Conservation (phyloP, 2,113 vertebrate species). For the Sinocyclocheilus maitianheensis region DNA sequence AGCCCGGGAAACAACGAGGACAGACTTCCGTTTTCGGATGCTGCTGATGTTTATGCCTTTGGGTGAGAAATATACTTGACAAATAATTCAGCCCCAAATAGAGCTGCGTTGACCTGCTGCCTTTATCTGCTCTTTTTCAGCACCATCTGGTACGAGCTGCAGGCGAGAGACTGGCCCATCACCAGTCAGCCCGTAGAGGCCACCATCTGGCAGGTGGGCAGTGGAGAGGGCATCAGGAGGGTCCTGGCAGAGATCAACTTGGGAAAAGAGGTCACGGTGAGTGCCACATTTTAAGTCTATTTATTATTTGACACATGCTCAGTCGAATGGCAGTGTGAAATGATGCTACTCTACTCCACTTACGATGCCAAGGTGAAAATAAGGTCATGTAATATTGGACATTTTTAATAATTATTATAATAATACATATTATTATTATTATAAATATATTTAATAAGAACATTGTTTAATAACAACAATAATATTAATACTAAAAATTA, state of each 20-base stretch:
- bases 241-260: constrained; percentile 86
- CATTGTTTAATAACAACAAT: too few species aligned
- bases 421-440: neutral
- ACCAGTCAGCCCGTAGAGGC: constrained; percentile 91
- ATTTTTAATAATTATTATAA: neutral
- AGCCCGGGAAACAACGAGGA: constrained; percentile 93
- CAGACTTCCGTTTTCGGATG: constrained; percentile 92
- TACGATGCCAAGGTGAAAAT: neutral
- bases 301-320: neutral
- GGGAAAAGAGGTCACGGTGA: constrained; percentile 95
- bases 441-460: too few species aligned
- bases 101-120: neutral
- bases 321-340: neutral
- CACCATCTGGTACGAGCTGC: constrained; percentile 98
- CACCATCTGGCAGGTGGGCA: constrained; percentile 98
- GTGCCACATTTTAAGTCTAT: constrained; percentile 52
- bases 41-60: constrained; percentile 95
- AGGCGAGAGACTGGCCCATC: constrained; percentile 95
- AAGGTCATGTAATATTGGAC: neutral
- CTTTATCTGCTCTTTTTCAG: constrained; percentile 66
- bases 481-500: too few species aligned
- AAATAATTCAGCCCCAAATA: neutral
- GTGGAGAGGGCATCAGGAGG: constrained; percentile 89
- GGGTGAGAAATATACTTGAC: constrained; percentile 77
- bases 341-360: neutral